These are phyloP conservation scores for Lucilia cuprina DNA, from an alignment of 1,140 invertebrate species.

Conservation along the genomic window DNA sequence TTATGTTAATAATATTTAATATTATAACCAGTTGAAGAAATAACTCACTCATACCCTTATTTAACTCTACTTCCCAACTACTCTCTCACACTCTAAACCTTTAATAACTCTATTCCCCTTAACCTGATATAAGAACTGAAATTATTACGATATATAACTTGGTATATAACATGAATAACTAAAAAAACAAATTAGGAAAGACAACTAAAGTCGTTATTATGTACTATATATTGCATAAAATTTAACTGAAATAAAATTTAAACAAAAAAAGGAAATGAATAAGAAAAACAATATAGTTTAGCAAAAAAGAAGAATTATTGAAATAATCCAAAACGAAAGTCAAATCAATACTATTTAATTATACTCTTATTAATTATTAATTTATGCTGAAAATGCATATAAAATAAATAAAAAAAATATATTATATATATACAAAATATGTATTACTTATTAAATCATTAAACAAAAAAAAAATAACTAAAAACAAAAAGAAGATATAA, in stretches of 20 bases:
- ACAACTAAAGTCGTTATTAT: not conserved
- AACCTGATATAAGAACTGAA: slow-evolving; percentile 3
- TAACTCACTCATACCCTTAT: not conserved
- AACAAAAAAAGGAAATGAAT: too few relatives aligned
- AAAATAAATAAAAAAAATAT: slow-evolving; percentile 22
- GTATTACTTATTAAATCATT: slow-evolving; percentile 30
- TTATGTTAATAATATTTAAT: slow-evolving; percentile 16
- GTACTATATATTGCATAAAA: not conserved
- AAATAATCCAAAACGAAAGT: slow-evolving; percentile 18
- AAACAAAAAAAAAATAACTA: slow-evolving; percentile 13
- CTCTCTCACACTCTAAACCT: not conserved
- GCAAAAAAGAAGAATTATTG: not conserved
- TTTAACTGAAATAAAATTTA: not conserved
- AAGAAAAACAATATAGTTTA: not conserved
- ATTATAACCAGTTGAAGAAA: not conserved
- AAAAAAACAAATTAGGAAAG: not conserved
- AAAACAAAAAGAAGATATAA: not conserved
- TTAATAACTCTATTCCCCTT: not conserved
- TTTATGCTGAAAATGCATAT: slow-evolving; percentile 34
- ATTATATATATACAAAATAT: slow-evolving; percentile 19
- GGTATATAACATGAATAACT: not conserved
- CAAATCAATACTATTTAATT: slow-evolving; percentile 25
- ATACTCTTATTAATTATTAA: slow-evolving; percentile 29
- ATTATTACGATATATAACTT: not conserved
- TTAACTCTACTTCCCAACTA: not conserved